Conservation (phyloP, 2,888 invertebrate genomes). For the Aphidoletes aphidimyza region DNA sequence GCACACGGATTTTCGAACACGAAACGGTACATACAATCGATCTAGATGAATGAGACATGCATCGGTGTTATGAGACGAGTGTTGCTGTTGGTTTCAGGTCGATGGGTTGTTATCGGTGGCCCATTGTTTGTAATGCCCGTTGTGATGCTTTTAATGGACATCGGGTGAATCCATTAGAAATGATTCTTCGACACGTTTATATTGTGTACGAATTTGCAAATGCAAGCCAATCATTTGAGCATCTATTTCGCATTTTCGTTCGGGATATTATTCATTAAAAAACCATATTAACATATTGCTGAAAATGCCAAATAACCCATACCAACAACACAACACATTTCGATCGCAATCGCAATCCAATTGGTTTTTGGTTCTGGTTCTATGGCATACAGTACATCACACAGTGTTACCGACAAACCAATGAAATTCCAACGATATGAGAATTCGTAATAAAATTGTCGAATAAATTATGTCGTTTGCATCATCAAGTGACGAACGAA, state of each 20-base stretch:
- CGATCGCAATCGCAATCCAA: background rate
- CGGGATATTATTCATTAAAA: background rate
- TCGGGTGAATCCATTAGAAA: conserved; percentile 9
- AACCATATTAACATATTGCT: background rate
- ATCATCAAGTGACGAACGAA: background rate
- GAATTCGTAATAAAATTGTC: conserved; percentile 18
- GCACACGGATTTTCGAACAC: too few relatives aligned
- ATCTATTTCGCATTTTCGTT: background rate
- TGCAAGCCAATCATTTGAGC: background rate
- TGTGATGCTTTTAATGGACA: conserved; percentile 2
- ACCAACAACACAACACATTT: too few relatives aligned
- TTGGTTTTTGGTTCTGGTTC: background rate
- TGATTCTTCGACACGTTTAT: conserved; percentile 25
- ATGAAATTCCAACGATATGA: background rate
- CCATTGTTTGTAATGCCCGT: background rate
- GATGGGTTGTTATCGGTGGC: background rate
- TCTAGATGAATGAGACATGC: too few relatives aligned
- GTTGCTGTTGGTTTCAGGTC: background rate
- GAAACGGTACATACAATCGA: too few relatives aligned
- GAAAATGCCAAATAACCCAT: background rate
- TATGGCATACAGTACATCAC: too few relatives aligned
- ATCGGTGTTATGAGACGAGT: too few relatives aligned
- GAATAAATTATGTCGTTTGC: conserved; percentile 36
- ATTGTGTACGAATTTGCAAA: background rate
- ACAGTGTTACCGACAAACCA: too few relatives aligned